Conservation (phyloP, 2,888 invertebrate species). For the Bembecia ichneumoniformis region DNA sequence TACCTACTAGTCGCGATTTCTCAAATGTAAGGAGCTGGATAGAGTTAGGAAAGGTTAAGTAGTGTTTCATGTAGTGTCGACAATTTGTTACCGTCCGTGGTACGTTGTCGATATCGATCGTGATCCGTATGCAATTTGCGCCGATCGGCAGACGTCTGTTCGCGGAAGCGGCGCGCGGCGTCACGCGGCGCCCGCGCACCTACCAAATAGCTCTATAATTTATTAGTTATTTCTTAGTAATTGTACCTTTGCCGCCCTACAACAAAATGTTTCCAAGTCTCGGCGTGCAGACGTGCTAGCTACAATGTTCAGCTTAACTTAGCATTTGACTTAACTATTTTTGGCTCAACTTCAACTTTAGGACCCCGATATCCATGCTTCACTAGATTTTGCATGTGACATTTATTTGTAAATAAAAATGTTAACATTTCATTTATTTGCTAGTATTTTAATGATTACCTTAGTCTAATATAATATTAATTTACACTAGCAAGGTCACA, state of each 20-base stretch:
- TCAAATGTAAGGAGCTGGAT: not conserved
- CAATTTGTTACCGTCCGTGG: not conserved
- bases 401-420: no score
- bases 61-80: not conserved
- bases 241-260: constrained; percentile 49
- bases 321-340: constrained; percentile 8
- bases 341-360: constrained; percentile 6
- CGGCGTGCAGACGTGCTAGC: constrained; percentile 22
- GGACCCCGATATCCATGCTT: not conserved
- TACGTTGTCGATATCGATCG: constrained; percentile 38
- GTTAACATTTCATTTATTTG: no score
- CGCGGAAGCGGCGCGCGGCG: constrained; percentile 51
- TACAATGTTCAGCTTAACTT: constrained; percentile 23
- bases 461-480: no score
- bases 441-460: no score
- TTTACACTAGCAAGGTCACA: no score
- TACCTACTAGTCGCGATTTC: no score
- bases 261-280: constrained; percentile 37
- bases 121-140: constrained; percentile 57
- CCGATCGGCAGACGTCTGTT: constrained; percentile 50
- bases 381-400: no score
- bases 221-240: constrained; percentile 52
- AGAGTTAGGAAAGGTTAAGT: not conserved
- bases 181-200: constrained; percentile 53
- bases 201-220: constrained; percentile 30